phyloP scores from a whole-genome alignment of 1,140 invertebrate species.

The Druon quercuslanigerum region DNA sequence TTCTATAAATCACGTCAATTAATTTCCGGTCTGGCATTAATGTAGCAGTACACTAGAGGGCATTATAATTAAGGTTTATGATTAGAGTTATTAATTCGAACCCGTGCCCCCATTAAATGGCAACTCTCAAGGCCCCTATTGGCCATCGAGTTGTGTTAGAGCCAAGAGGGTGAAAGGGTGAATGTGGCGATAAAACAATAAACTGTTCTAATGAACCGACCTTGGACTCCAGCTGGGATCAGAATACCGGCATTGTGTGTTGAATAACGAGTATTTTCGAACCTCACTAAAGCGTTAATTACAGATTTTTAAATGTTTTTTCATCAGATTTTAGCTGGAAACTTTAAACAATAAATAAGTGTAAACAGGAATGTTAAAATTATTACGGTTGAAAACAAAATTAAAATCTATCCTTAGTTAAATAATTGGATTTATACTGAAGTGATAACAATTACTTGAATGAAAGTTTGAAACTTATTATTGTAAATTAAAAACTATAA shows the following conservation, averaged over 20 bases:
- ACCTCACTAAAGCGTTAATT: too few species aligned
- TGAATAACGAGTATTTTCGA: not conserved
- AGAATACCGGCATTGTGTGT: not conserved
- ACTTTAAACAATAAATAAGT: too few species aligned
- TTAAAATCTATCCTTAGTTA: too few species aligned
- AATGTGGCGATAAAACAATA: slow-evolving; percentile 51
- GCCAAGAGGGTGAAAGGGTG: slow-evolving; percentile 45
- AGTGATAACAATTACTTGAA: too few species aligned
- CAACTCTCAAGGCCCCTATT: slow-evolving; percentile 46
- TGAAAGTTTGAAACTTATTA: too few species aligned
- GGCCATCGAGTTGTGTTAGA: slow-evolving; percentile 49
- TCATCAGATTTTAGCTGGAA: too few species aligned
- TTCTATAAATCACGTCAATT: slow-evolving; percentile 67
- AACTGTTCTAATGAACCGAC: slow-evolving; percentile 40
- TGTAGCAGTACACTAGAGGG: slow-evolving; percentile 55
- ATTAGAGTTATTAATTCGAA: slow-evolving; percentile 73
- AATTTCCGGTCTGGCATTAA: slow-evolving; percentile 63
- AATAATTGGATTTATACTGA: too few species aligned
- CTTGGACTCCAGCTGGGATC: slow-evolving; percentile 34
- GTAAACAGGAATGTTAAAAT: too few species aligned
- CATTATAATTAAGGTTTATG: slow-evolving; percentile 71
- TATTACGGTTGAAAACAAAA: too few species aligned
- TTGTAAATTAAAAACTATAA: too few species aligned
- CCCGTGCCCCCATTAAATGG: slow-evolving; percentile 63
- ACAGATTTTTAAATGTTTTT: too few species aligned